Evolutionary conservation across 2,113 vertebrate species (phyloP).

Genomic region (Corythoichthys haematopterus): DNA sequence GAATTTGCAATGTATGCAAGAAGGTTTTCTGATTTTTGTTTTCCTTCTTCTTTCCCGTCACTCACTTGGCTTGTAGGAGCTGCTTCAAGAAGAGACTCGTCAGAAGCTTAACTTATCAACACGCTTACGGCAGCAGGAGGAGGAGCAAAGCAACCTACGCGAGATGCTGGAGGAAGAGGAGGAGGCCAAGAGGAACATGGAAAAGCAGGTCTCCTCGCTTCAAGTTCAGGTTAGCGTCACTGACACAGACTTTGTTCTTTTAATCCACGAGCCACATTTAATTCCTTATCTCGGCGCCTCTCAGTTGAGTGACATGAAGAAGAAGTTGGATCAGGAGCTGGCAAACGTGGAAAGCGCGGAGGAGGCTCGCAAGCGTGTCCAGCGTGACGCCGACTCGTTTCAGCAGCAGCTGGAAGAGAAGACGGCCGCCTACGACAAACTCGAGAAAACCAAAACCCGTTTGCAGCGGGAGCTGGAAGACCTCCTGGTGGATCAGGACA

Average conservation of each 20-base stretch:
- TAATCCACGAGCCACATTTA: not conserved
- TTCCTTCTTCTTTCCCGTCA: not conserved
- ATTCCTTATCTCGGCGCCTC: not conserved
- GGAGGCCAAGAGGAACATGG: constrained; percentile 82
- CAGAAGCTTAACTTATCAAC: constrained; percentile 86
- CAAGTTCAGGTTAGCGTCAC: constrained; percentile 80
- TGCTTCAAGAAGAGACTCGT: constrained; percentile 92
- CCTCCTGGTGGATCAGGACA: constrained; percentile 84
- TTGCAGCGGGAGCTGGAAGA: constrained; percentile 96
- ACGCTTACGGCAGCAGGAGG: constrained; percentile 87
- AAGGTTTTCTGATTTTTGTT: not conserved
- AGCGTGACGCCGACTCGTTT: constrained; percentile 82
- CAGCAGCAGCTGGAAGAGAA: constrained; percentile 85
- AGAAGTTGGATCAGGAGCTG: constrained; percentile 85
- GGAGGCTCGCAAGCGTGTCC: constrained; percentile 82
- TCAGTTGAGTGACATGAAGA: constrained; percentile 85
- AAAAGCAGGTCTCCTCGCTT: constrained; percentile 83
- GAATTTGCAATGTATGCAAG: not conserved
- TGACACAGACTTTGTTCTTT: not conserved
- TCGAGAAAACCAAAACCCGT: constrained; percentile 94
- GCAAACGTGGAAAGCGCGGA: constrained; percentile 77
- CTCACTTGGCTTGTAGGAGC: constrained; percentile 66
- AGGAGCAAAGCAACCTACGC: constrained; percentile 82
- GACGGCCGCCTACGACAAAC: constrained; percentile 82
- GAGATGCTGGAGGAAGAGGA: constrained; percentile 95